These are phyloP conservation scores for Sarotherodon lohbergeri DNA, from an alignment of 2,113 vertebrate genomes.

Conservation along the genomic window DNA sequence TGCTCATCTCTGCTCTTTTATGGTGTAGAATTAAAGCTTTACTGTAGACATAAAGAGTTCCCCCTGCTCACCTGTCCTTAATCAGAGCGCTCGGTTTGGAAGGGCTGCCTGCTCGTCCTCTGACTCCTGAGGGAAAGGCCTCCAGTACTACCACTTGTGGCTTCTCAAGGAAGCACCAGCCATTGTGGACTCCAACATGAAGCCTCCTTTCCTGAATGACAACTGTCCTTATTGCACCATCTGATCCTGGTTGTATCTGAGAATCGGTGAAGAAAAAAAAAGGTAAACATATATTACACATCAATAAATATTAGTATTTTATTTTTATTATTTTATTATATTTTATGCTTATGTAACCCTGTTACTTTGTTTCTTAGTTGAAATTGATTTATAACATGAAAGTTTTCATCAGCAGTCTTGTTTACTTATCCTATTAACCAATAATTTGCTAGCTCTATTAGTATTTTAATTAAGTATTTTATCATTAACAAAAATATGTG, in stretches of 20 bases:
- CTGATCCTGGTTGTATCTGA: conserved; percentile 59
- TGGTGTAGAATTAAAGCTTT: not conserved
- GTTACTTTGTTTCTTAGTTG: not conserved
- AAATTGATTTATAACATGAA: not conserved
- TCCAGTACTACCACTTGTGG: conserved; percentile 87
- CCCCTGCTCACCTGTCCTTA: conserved; percentile 66
- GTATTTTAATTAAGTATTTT: not conserved
- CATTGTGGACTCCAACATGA: conserved; percentile 84
- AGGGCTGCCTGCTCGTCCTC: conserved; percentile 47
- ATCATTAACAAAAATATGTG: not conserved
- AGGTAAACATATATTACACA: not conserved
- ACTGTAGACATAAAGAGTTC: not conserved
- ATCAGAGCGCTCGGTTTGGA: conserved; percentile 38
- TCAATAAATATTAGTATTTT: not conserved
- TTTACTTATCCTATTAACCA: not conserved
- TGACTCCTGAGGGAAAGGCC: conserved; percentile 23
- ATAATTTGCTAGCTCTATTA: not conserved
- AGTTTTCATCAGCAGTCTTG: not conserved
- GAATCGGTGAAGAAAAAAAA: not conserved
- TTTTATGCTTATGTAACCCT: not conserved
- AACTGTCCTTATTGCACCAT: conserved; percentile 11
- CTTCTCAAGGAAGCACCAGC: conserved; percentile 81
- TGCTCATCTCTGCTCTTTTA: not conserved
- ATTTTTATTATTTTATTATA: not conserved
- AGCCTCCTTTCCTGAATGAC: conserved; percentile 85